Evolutionary conservation across 2,888 invertebrate genomes (phyloP), one percentile per base, ranked within the genome.

Genomic region (Pseudococcus jackbeardsleyi): DNA sequence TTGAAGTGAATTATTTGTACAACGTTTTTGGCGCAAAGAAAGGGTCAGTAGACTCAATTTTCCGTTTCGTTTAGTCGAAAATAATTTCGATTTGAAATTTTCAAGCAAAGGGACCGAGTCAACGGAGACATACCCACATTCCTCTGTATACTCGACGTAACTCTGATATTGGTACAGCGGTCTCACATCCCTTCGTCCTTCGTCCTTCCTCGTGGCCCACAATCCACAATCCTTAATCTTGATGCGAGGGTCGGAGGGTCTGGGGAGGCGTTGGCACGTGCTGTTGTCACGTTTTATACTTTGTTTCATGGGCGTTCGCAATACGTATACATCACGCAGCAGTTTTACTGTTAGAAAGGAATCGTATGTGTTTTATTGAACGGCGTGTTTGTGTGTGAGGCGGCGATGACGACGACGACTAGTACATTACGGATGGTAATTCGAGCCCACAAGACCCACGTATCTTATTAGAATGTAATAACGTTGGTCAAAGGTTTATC

Each of bases 381-480:
- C 17, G 12, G 54, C n/a, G 54, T n/a, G 15, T n/a, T 17, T 54
- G 54, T 54, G 54, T 54, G 15, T 12, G 12, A 12, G 11, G 48
- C 48, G 48, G 4, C 64, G 64, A 19, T 11, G n/a, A n/a, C 64
- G 64, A n/a, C 64, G n/a, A 59, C 59, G 19, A 64, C 64, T 19
- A 22, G 64, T 64, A 64, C 22, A 64, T 64, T 59, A 22, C 22
- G 68, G 15, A 68, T 68, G 68, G 68, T 68, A 68, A 68, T 68
- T 68, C 68, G 22, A 68, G 26, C 68, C 26, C 68, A 26, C 54
- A n/a, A 54, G 54, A 15, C 54, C 54, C 54, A 54, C 68, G 26
- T 68, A 68, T 68, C 68, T 15, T 68, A 68, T 68, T 68, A 68
- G 26, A 68, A 68, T 68, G 68, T 68, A 68, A 68, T 68, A 68